Evolutionary conservation across 2,888 invertebrate genomes (phyloP).

Genomic region (Drepana falcataria): DNA sequence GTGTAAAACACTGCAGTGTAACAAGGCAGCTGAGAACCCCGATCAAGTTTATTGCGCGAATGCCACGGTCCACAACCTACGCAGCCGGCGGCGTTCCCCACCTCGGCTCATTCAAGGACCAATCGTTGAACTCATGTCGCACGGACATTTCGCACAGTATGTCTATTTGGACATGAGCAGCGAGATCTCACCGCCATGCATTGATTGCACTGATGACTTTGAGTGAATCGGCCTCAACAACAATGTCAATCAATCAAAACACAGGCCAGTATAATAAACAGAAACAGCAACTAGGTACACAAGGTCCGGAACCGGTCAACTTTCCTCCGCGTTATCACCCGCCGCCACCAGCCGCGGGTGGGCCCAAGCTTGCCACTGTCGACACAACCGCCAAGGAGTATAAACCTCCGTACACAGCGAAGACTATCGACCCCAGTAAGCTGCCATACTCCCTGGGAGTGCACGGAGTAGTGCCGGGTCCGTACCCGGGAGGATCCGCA

Average conservation of each 20-base stretch:
- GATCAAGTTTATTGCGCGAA: slow-evolving; percentile 63
- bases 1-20: not conserved
- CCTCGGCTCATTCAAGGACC: slow-evolving; percentile 72
- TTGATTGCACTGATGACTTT: slow-evolving; percentile 50
- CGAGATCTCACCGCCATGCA: slow-evolving; percentile 38
- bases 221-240: slow-evolving; percentile 43
- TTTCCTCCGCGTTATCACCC: slow-evolving; percentile 89
- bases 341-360: slow-evolving; percentile 82
- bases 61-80: slow-evolving; percentile 73
- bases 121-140: slow-evolving; percentile 69
- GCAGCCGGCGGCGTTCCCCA: slow-evolving; percentile 72
- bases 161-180: slow-evolving; percentile 53
- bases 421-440: slow-evolving; percentile 56
- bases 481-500: slow-evolving; percentile 55
- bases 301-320: slow-evolving; percentile 74
- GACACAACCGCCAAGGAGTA: slow-evolving; percentile 69
- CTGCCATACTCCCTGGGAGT: slow-evolving; percentile 53
- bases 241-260: slow-evolving; percentile 76
- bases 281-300: slow-evolving; percentile 75
- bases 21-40: slow-evolving; percentile 15
- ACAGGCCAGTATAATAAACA: slow-evolving; percentile 69
- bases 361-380: slow-evolving; percentile 81
- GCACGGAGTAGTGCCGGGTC: slow-evolving; percentile 40
- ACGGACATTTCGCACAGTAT: slow-evolving; percentile 50
- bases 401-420: slow-evolving; percentile 62